Conservation (phyloP, 2,888 invertebrate species). For the Oscheius sp. region DNA sequence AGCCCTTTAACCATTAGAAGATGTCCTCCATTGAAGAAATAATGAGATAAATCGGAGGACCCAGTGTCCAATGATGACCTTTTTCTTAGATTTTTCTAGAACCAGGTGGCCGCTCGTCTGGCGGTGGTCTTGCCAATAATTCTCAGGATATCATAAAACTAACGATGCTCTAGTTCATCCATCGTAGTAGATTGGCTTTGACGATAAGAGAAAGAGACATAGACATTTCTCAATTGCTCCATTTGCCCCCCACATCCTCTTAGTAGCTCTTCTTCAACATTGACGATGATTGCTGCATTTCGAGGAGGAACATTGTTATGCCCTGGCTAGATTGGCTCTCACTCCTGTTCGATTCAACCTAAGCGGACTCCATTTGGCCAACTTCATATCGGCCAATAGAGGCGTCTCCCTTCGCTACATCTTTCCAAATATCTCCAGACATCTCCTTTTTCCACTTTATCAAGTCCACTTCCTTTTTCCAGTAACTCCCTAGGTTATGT, state of each 20-base stretch:
- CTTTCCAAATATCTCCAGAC: background rate
- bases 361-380: background rate
- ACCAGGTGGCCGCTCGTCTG: too few relatives aligned
- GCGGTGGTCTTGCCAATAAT: too few relatives aligned
- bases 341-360: conserved; percentile 6
- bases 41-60: conserved; percentile 21
- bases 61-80: conserved; percentile 18
- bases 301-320: conserved; percentile 30
- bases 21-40: conserved; percentile 29
- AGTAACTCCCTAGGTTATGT: background rate
- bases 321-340: conserved; percentile 18
- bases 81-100: too few relatives aligned
- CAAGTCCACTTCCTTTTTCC: background rate
- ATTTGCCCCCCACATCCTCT: background rate
- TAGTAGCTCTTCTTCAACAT: conserved; percentile 10
- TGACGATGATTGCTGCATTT: conserved; percentile 23
- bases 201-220: background rate
- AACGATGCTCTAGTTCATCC: background rate
- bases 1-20: conserved; percentile 15
- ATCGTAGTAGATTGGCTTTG: too few relatives aligned
- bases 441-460: background rate
- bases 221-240: conserved; percentile 17
- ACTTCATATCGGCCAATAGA: background rate
- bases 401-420: background rate
- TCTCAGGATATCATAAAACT: too few relatives aligned